Evolutionary conservation across 2,797 vertebrate genomes (phyloP).

Genomic region (Lacerta agilis): DNA sequence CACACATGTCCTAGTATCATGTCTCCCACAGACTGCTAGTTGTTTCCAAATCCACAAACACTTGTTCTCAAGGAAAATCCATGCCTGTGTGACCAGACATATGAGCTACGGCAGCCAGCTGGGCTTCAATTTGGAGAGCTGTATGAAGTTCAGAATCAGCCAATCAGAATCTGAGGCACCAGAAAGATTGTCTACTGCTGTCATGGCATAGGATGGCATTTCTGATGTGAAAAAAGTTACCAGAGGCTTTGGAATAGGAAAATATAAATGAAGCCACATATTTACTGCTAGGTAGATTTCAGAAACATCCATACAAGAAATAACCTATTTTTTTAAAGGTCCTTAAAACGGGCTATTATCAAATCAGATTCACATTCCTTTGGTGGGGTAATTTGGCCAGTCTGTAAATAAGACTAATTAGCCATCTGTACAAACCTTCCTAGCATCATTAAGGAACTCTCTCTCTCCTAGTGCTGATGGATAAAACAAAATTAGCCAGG

Average conservation of each 20-base stretch:
- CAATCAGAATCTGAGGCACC: too few relatives aligned
- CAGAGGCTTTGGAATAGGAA: neutral
- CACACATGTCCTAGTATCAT: too few relatives aligned
- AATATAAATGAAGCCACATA: neutral
- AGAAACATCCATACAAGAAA: neutral
- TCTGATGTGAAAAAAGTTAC: neutral
- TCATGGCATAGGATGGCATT: neutral
- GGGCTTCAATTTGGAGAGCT: too few relatives aligned
- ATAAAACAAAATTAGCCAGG: constrained; percentile 16
- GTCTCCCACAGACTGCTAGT: neutral
- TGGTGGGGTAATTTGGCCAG: neutral
- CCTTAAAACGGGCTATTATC: neutral
- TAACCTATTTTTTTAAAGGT: neutral
- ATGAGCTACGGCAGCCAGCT: neutral
- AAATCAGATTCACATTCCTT: constrained; percentile 1
- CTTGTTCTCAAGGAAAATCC: neutral
- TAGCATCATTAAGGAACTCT: neutral
- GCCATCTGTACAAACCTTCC: neutral
- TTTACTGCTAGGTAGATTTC: neutral
- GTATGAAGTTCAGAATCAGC: neutral
- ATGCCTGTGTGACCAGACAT: neutral
- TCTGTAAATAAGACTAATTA: constrained; percentile 26
- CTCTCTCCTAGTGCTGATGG: neutral
- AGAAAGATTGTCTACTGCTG: neutral
- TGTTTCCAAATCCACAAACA: neutral